phyloP scores from a whole-genome alignment of 2,113 vertebrate species.

The Vicugna pacos region DNA sequence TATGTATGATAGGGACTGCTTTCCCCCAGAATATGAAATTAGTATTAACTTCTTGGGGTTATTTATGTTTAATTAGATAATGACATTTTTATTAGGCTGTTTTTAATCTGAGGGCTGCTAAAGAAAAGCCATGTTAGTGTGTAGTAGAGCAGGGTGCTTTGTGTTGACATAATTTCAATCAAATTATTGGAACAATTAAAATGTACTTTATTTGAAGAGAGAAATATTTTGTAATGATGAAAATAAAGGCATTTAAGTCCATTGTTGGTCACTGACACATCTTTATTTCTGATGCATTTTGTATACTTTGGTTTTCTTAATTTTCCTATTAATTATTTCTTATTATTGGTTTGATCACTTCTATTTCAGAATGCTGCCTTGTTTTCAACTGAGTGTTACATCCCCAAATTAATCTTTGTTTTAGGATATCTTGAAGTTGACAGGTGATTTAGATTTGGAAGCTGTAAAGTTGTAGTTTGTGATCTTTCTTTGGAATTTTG shows the following conservation, averaged over 20 bases:
- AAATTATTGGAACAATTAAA: constrained; percentile 21
- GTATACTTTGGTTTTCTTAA: not conserved
- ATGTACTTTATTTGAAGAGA: constrained; percentile 35
- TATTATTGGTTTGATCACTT: not conserved
- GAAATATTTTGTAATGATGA: constrained; percentile 25
- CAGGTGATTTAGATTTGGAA: not conserved
- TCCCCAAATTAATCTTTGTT: not conserved
- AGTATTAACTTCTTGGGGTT: constrained; percentile 2
- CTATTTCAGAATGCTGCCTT: not conserved
- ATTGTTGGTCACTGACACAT: not conserved
- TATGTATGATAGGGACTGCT: not conserved
- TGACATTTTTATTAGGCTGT: not conserved
- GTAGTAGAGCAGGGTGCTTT: constrained; percentile 46
- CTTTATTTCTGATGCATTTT: constrained; percentile 20
- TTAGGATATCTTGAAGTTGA: not conserved
- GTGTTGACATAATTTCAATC: not conserved
- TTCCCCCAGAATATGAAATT: constrained; percentile 5
- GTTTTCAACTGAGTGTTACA: not conserved
- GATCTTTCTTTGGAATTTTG: constrained; percentile 24
- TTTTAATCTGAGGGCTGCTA: constrained; percentile 39
- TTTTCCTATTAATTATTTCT: constrained; percentile 31
- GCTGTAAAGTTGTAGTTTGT: constrained; percentile 9
- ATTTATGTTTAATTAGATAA: constrained; percentile 18
- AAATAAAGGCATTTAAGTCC: constrained; percentile 22
- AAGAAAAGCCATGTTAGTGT: not conserved